Percentiles rank a stretch among this genome's conserved stretches.
These are phyloP conservation scores for Ptilorrhoa leucosticta DNA, from an alignment of 2,113 vertebrate species.

Conservation along the genomic window DNA sequence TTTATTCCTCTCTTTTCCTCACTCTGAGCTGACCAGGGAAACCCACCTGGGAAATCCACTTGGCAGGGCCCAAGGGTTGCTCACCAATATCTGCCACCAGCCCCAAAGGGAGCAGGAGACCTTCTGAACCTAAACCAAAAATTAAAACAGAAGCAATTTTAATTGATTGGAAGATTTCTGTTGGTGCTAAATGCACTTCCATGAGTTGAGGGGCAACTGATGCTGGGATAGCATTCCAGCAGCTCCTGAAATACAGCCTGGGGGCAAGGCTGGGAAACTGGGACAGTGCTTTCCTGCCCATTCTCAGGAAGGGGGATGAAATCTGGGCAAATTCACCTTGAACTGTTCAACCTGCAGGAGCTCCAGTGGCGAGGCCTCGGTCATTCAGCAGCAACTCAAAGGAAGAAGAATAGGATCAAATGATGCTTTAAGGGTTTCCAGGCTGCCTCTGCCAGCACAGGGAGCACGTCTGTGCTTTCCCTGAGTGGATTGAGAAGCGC, in stretches of 20 bases:
- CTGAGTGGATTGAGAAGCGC: not conserved
- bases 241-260: not conserved
- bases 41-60: not conserved
- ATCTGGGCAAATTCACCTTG: not conserved
- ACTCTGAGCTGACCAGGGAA: not conserved
- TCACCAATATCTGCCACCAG: not conserved
- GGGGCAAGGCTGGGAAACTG: not conserved
- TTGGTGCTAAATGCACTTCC: not conserved
- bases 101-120: not conserved
- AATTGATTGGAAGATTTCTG: not conserved
- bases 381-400: not conserved
- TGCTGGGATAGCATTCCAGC: not conserved
- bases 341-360: not conserved
- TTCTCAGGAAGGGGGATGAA: accelerated
- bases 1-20: not conserved
- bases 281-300: not conserved
- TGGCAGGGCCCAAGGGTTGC: not conserved
- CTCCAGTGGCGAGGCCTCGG: accelerated
- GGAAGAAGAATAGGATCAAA: not conserved
- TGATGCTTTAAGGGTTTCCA: not conserved
- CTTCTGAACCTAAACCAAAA: not conserved
- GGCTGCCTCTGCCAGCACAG: not conserved
- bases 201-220: not conserved
- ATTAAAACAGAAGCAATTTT: not conserved
- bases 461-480: not conserved